These are phyloP conservation scores for Zophobas morio DNA, from an alignment of 1,140 invertebrate genomes.

Conservation along the genomic window DNA sequence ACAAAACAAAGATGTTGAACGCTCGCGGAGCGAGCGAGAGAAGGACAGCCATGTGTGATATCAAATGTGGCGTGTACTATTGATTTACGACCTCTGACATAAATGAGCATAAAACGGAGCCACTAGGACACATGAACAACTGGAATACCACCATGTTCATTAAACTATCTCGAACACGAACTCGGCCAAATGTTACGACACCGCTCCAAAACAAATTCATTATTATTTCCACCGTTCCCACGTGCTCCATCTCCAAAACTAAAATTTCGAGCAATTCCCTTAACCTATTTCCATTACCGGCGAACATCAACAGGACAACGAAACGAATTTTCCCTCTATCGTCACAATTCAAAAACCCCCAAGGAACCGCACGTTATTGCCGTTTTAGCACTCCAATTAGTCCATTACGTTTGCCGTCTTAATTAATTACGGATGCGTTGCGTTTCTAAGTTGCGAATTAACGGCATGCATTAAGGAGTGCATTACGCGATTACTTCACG, in stretches of 20 bases:
- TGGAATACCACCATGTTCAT: conserved; percentile 47
- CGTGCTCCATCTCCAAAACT: conserved; percentile 36
- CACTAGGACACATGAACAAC: conserved; percentile 56
- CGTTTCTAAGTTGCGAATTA: background rate
- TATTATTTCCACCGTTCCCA: conserved; percentile 42
- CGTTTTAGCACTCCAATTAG: conserved; percentile 24
- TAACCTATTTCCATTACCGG: conserved; percentile 37
- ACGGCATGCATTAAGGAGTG: background rate
- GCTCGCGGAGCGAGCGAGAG: conserved; percentile 7
- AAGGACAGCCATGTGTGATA: conserved; percentile 52
- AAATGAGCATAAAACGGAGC: conserved; percentile 53
- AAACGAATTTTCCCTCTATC: conserved; percentile 34
- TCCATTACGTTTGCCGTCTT: conserved; percentile 7
- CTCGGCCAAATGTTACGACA: conserved; percentile 39
- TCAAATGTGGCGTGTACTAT: conserved; percentile 57
- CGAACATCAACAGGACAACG: conserved; percentile 26
- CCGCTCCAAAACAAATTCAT: conserved; percentile 41
- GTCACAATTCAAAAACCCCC: conserved; percentile 28
- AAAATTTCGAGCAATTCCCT: conserved; percentile 35
- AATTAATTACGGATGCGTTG: conserved; percentile 16
- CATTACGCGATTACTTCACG: background rate
- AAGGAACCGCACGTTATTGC: conserved; percentile 31
- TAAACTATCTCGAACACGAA: conserved; percentile 46
- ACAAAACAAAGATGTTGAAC: conserved; percentile 48
- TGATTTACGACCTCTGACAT: conserved; percentile 56